These are phyloP conservation scores for Hirundo rustica DNA, from an alignment of 2,797 vertebrate species.

Conservation along the genomic window DNA sequence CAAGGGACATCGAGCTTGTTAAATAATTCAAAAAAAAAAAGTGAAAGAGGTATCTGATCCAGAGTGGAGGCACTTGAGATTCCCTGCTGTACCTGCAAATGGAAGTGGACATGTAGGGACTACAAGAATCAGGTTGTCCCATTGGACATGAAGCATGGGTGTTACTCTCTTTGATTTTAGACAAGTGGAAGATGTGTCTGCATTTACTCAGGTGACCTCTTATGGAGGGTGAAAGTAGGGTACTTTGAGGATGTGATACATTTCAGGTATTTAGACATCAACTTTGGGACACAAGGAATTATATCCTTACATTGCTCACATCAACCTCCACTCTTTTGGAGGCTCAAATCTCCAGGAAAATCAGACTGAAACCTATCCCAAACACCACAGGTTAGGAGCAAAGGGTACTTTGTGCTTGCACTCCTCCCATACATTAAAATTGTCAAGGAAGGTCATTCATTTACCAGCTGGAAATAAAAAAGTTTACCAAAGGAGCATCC, in stretches of 20 bases:
- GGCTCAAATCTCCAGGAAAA: neutral
- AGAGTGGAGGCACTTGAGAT: neutral
- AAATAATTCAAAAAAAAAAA: conserved; percentile 7
- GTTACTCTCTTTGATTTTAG: neutral
- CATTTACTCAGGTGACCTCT: neutral
- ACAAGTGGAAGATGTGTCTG: neutral
- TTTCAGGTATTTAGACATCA: neutral
- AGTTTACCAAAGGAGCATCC: neutral
- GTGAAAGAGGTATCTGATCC: neutral
- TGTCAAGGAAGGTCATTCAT: neutral
- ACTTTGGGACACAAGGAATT: neutral
- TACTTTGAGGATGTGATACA: neutral
- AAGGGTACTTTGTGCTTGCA: neutral
- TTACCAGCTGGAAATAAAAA: neutral
- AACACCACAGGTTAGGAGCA: neutral
- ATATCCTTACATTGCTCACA: neutral
- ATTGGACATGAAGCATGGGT: neutral
- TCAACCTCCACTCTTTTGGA: neutral
- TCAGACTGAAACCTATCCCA: neutral
- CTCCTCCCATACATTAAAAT: neutral
- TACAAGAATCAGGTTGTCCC: neutral
- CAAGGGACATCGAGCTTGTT: neutral
- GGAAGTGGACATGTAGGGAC: neutral
- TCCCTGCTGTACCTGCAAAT: neutral
- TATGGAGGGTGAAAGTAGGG: neutral